Evolutionary conservation across 1,140 invertebrate species (phyloP).

Genomic region (Danaus melanippus): DNA sequence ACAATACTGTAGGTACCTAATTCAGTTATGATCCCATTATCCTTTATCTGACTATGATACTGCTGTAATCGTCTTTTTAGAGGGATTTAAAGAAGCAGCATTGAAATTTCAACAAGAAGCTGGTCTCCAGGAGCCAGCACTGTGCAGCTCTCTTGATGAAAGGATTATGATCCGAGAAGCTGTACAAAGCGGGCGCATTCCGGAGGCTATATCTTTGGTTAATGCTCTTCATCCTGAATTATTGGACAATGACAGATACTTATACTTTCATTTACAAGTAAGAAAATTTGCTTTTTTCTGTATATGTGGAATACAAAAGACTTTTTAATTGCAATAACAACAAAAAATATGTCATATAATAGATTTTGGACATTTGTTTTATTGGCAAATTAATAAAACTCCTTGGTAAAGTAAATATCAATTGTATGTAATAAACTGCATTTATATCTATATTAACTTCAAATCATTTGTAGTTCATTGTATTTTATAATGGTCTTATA

Average conservation of each 20-base stretch:
- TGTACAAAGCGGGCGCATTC: constrained; percentile 93
- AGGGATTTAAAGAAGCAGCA: constrained; percentile 98
- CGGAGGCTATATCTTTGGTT: constrained; percentile 93
- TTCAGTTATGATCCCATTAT: neutral
- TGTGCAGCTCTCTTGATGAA: constrained; percentile 92
- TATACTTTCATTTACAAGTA: constrained; percentile 96
- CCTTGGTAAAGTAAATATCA: too few species aligned
- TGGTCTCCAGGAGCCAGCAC: constrained; percentile 87
- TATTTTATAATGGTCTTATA: too few species aligned
- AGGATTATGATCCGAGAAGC: constrained; percentile 95
- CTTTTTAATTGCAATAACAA: too few species aligned
- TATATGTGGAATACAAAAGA: too few species aligned
- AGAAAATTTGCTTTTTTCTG: neutral
- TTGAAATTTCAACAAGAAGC: constrained; percentile 97
- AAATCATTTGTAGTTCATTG: too few species aligned
- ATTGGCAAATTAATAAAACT: too few species aligned
- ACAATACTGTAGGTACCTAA: constrained; percentile 2
- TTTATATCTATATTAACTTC: too few species aligned
- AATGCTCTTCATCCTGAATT: constrained; percentile 96
- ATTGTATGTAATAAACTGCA: too few species aligned
- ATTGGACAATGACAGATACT: constrained; percentile 93
- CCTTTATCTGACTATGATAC: constrained; percentile 1
- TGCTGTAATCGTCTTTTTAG: constrained; percentile 70
- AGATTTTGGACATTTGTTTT: too few species aligned
- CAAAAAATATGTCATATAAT: too few species aligned